Evolutionary conservation across 2,797 vertebrate genomes (phyloP).

Genomic region (Takifugu ocellatus): DNA sequence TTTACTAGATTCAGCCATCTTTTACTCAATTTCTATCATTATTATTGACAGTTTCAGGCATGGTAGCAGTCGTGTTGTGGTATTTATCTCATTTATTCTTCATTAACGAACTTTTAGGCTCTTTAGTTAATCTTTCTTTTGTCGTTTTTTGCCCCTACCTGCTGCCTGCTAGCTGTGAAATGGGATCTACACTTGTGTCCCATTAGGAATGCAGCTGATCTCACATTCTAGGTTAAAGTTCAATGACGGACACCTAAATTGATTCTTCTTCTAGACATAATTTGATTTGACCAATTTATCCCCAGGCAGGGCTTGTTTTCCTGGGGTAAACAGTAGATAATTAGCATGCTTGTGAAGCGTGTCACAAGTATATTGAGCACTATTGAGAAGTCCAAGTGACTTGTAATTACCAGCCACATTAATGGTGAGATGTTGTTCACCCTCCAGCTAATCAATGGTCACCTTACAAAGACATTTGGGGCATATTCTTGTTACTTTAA

Average conservation of each 20-base stretch:
- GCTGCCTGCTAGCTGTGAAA: conserved; percentile 16
- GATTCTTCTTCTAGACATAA: conserved; percentile 14
- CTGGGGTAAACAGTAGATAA: not conserved
- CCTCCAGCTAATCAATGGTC: too few species aligned
- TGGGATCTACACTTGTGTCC: conserved; percentile 26
- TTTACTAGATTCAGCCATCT: not conserved
- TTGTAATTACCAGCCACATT: not conserved
- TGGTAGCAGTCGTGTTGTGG: not conserved
- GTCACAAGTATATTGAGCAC: not conserved
- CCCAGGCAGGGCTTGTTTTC: not conserved
- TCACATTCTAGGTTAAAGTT: conserved; percentile 31
- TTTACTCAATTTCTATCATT: not conserved
- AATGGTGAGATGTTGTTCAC: not conserved
- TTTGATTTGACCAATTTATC: conserved; percentile 12
- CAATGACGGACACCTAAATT: conserved; percentile 12
- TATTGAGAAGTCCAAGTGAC: not conserved
- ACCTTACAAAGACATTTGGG: too few species aligned
- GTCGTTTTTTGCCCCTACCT: conserved; percentile 16
- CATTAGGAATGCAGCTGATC: conserved; percentile 16
- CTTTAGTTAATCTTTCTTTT: conserved; percentile 34
- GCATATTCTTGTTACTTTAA: too few species aligned
- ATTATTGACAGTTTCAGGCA: conserved; percentile 10
- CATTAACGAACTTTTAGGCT: conserved; percentile 2
- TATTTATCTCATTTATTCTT: conserved; percentile 9
- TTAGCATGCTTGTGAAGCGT: not conserved